Percentiles rank a stretch among this genome's conserved stretches.
Evolutionary conservation across 2,113 vertebrate genomes (phyloP).

Genomic region (Tor tambroides): DNA sequence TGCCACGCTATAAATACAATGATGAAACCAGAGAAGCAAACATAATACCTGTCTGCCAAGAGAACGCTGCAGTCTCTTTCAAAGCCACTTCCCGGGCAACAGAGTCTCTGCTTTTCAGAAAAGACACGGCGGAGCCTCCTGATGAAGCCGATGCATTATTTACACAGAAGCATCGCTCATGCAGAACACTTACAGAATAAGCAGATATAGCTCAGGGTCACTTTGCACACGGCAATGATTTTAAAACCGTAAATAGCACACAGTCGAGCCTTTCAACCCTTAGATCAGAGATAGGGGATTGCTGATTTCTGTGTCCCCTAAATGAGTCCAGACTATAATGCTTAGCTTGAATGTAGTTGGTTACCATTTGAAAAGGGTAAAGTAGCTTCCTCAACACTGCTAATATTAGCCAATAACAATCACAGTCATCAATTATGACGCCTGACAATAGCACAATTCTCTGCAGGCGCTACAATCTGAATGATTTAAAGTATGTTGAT

Average conservation of each 20-base stretch:
- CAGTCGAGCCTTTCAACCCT: not conserved
- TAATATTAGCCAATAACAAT: not conserved
- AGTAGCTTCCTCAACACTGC: not conserved
- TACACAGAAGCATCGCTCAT: not conserved
- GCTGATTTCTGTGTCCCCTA: not conserved
- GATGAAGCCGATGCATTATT: conserved; percentile 39
- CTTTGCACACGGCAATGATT: conserved; percentile 7
- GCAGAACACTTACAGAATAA: not conserved
- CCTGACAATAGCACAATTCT: not conserved
- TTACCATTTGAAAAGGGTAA: not conserved
- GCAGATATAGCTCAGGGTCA: conserved; percentile 22
- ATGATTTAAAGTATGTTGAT: conserved; percentile 27
- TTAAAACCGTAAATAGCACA: conserved; percentile 19
- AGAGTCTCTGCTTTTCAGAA: not conserved
- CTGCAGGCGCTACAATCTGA: not conserved
- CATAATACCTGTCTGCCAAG: conserved; percentile 35
- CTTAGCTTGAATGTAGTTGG: not conserved
- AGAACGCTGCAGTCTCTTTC: not conserved
- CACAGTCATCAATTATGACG: not conserved
- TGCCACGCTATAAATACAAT: conserved; percentile 29
- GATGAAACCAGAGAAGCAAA: conserved; percentile 45
- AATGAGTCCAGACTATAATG: not conserved
- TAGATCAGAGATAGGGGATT: not conserved
- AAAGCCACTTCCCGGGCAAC: not conserved
- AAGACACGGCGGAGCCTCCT: not conserved